Percentiles rank a stretch among this genome's conserved stretches.
These are phyloP conservation scores for Chlorops oryzae DNA, from an alignment of 1,140 invertebrate genomes.

Conservation along the genomic window DNA sequence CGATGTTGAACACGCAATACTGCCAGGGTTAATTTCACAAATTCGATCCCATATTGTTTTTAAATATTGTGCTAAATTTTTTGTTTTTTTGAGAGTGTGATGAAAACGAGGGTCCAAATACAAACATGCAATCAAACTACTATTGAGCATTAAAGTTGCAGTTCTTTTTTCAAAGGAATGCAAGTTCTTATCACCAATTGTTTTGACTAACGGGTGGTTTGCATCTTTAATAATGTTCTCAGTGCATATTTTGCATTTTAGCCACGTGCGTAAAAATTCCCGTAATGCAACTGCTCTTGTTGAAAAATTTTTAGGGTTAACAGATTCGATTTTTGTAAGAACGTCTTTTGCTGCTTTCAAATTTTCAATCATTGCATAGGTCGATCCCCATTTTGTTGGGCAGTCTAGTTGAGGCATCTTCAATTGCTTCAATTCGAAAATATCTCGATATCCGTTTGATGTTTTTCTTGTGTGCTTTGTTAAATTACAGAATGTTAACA, in stretches of 20 bases:
- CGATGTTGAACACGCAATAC: too few relatives aligned
- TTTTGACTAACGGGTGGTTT: too few relatives aligned
- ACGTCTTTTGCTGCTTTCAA: slow-evolving; percentile 11
- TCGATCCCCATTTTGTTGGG: slow-evolving; percentile 17
- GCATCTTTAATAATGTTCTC: slow-evolving; percentile 9
- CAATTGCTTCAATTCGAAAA: slow-evolving; percentile 12
- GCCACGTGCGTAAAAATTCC: slow-evolving; percentile 16
- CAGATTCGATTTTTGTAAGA: slow-evolving; percentile 8
- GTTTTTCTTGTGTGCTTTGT: slow-evolving; percentile 10
- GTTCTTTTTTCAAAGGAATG: background rate
- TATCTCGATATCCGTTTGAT: slow-evolving; percentile 8
- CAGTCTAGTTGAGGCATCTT: slow-evolving; percentile 15
- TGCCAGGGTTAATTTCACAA: too few relatives aligned
- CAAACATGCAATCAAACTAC: slow-evolving; percentile 1
- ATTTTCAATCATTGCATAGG: slow-evolving; percentile 12
- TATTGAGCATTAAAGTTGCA: background rate
- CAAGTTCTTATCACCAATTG: slow-evolving; percentile 3
- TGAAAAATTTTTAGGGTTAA: slow-evolving; percentile 9
- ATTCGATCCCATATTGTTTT: slow-evolving; percentile 14
- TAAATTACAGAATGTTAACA: slow-evolving; percentile 1
- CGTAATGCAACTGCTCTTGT: slow-evolving; percentile 13
- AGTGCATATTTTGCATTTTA: slow-evolving; percentile 13
- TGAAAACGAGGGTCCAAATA: slow-evolving; percentile 17
- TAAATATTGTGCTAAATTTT: background rate
- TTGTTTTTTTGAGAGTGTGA: slow-evolving; percentile 8